Percentiles rank a stretch among this genome's conserved stretches.
Conservation (phyloP, 2,888 invertebrate genomes). For the Nasonia oneida region DNA sequence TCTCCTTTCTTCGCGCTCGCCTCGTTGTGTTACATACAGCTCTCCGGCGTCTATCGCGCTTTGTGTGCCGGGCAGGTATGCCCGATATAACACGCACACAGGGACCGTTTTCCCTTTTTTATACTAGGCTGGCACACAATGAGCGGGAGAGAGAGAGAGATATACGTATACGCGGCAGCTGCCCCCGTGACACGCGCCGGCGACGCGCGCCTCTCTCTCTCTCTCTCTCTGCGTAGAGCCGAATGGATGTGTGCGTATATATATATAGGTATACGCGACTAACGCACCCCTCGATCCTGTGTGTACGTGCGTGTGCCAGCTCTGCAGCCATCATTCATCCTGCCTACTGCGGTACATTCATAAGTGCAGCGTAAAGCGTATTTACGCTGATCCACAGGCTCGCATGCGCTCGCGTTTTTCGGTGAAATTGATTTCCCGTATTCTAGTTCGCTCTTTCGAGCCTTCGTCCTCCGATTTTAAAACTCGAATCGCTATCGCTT, state of each 20-base stretch:
- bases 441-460: not conserved
- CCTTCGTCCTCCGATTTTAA: not conserved
- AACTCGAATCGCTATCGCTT: not conserved
- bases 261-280: not conserved
- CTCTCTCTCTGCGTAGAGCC: conserved; percentile 12
- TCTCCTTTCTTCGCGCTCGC: conserved; percentile 2
- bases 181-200: conserved; percentile 74
- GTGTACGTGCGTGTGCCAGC: conserved; percentile 22
- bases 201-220: conserved; percentile 60
- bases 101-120: conserved; percentile 64
- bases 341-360: conserved; percentile 34
- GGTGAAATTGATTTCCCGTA: conserved; percentile 7
- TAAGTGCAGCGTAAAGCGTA: conserved; percentile 54
- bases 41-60: conserved; percentile 10
- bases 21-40: conserved; percentile 2
- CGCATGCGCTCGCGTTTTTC: not conserved
- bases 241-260: not conserved
- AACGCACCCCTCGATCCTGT: not conserved
- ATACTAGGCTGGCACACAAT: conserved; percentile 68
- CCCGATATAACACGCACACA: not conserved
- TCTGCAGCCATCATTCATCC: conserved; percentile 58
- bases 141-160: conserved; percentile 60
- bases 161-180: conserved; percentile 64
- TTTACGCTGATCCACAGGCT: conserved; percentile 46
- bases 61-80: conserved; percentile 11